A percentile compares a stretch with the other conserved stretches of the same genome.
phyloP scores from a whole-genome alignment of 2,797 vertebrate species.

The Aplochiton taeniatus region DNA sequence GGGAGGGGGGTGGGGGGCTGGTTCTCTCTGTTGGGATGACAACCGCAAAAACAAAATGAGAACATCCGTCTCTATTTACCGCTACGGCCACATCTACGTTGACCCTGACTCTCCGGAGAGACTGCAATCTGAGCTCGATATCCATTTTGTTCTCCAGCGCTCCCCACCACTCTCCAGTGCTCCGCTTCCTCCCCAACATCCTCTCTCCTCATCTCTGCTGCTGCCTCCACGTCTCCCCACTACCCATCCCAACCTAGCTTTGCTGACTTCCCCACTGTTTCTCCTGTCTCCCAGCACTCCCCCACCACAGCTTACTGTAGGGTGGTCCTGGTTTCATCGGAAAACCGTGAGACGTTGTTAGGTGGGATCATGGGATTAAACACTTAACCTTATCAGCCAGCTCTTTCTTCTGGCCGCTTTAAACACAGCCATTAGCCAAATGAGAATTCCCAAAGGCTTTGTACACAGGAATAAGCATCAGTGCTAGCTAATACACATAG shows the following conservation, averaged over 20 bases:
- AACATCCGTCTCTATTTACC: background rate
- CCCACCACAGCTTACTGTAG: background rate
- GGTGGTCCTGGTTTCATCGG: too few relatives aligned
- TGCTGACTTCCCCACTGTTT: background rate
- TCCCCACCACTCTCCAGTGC: background rate
- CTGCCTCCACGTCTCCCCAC: background rate
- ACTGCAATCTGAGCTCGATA: background rate
- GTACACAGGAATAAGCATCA: conserved; percentile 7
- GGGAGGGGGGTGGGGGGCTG: too few relatives aligned
- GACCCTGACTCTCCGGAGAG: background rate
- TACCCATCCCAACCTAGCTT: background rate
- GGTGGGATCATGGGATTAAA: conserved; percentile 39
- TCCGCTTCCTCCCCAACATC: background rate
- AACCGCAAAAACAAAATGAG: background rate
- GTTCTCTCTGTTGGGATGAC: background rate
- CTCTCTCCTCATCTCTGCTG: background rate
- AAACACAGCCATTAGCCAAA: conserved; percentile 41
- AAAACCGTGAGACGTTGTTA: background rate
- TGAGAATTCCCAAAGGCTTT: conserved; percentile 30
- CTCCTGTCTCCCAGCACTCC: background rate
- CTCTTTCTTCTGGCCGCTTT: conserved; percentile 32
- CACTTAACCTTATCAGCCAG: conserved; percentile 42
- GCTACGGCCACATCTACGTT: background rate
- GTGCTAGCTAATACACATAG: background rate
- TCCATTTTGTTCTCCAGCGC: background rate